Percentiles rank a stretch among this genome's conserved stretches.
Conservation (phyloP, 2,888 invertebrate genomes). For the Hirtodrosophila histrioides region DNA sequence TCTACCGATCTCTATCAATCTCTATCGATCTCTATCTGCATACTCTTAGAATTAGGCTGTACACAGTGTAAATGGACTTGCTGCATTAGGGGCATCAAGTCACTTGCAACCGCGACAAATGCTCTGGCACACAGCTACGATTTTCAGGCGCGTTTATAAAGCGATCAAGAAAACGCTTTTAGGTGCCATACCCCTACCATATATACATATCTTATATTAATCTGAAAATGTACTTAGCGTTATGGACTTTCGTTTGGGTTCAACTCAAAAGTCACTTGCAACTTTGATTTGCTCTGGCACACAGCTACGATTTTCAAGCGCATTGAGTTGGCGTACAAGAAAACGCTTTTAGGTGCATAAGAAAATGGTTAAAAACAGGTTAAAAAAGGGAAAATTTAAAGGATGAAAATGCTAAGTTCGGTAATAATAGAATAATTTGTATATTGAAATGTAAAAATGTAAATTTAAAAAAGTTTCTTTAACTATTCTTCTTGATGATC, state of each 20-base stretch:
- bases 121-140: slow-evolving; percentile 60
- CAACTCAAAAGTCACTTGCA: slow-evolving; percentile 55
- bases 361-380: neutral
- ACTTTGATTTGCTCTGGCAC: slow-evolving; percentile 63
- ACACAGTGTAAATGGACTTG: slow-evolving; percentile 41
- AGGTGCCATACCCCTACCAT: slow-evolving; percentile 48
- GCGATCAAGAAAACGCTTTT: slow-evolving; percentile 73
- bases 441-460: neutral
- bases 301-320: slow-evolving; percentile 72
- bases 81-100: slow-evolving; percentile 22
- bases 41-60: slow-evolving; percentile 21
- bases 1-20: neutral
- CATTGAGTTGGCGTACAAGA: slow-evolving; percentile 57
- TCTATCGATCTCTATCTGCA: neutral
- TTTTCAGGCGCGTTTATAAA: slow-evolving; percentile 49
- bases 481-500: neutral
- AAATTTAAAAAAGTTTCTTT: neutral
- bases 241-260: slow-evolving; percentile 22
- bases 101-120: slow-evolving; percentile 43
- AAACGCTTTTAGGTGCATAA: slow-evolving; percentile 60
- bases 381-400: neutral
- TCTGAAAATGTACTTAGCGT: slow-evolving; percentile 45
- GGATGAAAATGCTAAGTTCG: slow-evolving; percentile 6
- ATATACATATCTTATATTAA: neutral
- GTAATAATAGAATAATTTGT: neutral